Evolutionary conservation across 2,113 vertebrate genomes (phyloP).

Genomic region (Pithys albifrons): DNA sequence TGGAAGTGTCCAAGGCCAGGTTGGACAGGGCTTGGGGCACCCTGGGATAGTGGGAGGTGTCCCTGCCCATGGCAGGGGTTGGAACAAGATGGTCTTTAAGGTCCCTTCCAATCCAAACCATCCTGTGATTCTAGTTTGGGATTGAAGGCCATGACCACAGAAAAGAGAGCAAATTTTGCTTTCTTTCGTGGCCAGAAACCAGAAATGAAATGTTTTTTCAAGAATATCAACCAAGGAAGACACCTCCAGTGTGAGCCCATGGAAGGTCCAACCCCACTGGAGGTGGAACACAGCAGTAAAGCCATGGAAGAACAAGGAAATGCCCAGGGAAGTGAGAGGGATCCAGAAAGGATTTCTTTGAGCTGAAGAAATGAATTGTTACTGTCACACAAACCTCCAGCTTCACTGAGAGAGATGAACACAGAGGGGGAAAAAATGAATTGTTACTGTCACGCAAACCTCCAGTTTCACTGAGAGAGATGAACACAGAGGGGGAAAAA

Average conservation of each 20-base stretch:
- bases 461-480: neutral
- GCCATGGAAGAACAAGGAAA: neutral
- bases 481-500: neutral
- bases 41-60: neutral
- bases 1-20: neutral
- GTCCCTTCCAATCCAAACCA: neutral
- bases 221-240: neutral
- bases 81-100: neutral
- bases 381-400: neutral
- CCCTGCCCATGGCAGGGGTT: neutral
- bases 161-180: neutral
- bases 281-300: neutral
- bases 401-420: neutral
- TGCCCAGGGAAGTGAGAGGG: neutral
- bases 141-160: neutral
- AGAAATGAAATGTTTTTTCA: neutral
- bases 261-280: neutral
- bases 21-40: accelerated
- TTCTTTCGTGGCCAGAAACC: neutral
- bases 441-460: neutral
- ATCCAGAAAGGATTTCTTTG: neutral
- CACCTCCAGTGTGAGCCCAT: neutral
- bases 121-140: neutral
- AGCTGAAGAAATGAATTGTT: neutral
- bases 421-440: neutral